Evolutionary conservation across 2,113 vertebrate genomes (phyloP).

Genomic region (Lophius piscatorius): DNA sequence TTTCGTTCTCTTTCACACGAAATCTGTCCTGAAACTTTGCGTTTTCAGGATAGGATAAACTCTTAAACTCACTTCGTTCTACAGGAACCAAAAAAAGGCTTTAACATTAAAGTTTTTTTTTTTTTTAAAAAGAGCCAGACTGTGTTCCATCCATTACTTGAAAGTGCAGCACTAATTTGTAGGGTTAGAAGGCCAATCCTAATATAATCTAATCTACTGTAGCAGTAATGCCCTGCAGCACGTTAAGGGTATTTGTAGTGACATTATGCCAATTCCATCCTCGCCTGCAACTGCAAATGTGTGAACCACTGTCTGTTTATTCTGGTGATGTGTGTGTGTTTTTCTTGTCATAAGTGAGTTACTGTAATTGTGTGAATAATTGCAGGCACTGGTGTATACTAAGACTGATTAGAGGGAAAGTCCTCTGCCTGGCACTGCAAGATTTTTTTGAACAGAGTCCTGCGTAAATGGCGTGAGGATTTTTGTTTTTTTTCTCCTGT

Average conservation of each 20-base stretch:
- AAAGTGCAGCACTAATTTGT: slow-evolving; percentile 30
- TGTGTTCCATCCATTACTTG: slow-evolving; percentile 38
- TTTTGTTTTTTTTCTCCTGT: slow-evolving; percentile 66
- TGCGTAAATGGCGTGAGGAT: slow-evolving; percentile 64
- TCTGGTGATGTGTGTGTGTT: slow-evolving; percentile 72
- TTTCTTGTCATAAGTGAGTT: slow-evolving; percentile 78
- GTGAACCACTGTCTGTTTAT: slow-evolving; percentile 63
- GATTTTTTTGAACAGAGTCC: slow-evolving; percentile 49
- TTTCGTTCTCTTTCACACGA: neutral
- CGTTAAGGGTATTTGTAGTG: slow-evolving; percentile 61
- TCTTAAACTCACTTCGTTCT: neutral
- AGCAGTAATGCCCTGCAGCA: slow-evolving; percentile 51
- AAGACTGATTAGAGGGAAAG: slow-evolving; percentile 73
- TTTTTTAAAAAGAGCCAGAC: slow-evolving; percentile 1
- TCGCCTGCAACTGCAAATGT: slow-evolving; percentile 54
- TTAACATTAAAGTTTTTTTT: slow-evolving; percentile 6
- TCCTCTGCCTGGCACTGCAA: slow-evolving; percentile 47
- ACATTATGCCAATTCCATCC: slow-evolving; percentile 63
- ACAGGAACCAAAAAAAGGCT: slow-evolving; percentile 10
- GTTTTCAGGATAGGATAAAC: neutral
- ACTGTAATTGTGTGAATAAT: slow-evolving; percentile 80
- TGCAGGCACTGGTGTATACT: slow-evolving; percentile 64
- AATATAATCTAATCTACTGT: slow-evolving; percentile 61
- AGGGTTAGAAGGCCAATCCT: slow-evolving; percentile 34
- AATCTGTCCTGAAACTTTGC: neutral